Evolutionary conservation across 2,888 invertebrate species (phyloP).

Genomic region (Asteroscopus sphinx): DNA sequence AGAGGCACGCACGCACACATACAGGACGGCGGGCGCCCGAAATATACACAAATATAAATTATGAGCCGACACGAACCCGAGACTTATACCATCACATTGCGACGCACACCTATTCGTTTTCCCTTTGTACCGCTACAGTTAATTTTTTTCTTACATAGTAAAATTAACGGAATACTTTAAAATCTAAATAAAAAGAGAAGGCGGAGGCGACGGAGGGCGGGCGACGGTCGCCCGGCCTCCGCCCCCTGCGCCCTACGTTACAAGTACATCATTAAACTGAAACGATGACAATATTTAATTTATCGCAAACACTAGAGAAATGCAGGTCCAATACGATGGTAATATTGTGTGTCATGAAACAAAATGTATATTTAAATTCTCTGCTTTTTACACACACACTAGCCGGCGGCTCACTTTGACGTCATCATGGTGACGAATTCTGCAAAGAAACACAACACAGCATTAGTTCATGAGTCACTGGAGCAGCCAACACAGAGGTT

Average conservation of each 20-base stretch:
- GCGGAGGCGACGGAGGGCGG: constrained; percentile 63
- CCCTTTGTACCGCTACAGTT: constrained; percentile 87
- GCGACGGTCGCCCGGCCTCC: constrained; percentile 40
- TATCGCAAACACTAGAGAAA: constrained; percentile 91
- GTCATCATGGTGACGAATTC: constrained; percentile 99
- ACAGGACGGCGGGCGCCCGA: constrained; percentile 57
- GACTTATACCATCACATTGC: constrained; percentile 81
- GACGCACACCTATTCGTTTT: constrained; percentile 84
- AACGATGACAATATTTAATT: constrained; percentile 89
- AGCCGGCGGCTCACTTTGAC: constrained; percentile 97
- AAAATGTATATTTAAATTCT: constrained; percentile 91
- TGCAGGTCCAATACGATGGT: constrained; percentile 91
- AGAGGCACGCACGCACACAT: constrained; percentile 70
- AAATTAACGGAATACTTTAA: constrained; percentile 90
- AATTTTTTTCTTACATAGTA: constrained; percentile 85
- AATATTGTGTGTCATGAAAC: constrained; percentile 91
- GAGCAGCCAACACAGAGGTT: constrained; percentile 28
- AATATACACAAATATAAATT: constrained; percentile 79
- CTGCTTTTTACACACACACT: constrained; percentile 90
- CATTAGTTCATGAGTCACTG: constrained; percentile 55
- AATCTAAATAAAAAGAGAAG: constrained; percentile 84
- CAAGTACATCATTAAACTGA: constrained; percentile 83
- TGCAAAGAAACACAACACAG: constrained; percentile 85
- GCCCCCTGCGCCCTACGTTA: constrained; percentile 63
- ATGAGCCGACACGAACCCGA: constrained; percentile 78